Conservation (phyloP, 1,140 invertebrate species). For the Drosophila willistoni region DNA sequence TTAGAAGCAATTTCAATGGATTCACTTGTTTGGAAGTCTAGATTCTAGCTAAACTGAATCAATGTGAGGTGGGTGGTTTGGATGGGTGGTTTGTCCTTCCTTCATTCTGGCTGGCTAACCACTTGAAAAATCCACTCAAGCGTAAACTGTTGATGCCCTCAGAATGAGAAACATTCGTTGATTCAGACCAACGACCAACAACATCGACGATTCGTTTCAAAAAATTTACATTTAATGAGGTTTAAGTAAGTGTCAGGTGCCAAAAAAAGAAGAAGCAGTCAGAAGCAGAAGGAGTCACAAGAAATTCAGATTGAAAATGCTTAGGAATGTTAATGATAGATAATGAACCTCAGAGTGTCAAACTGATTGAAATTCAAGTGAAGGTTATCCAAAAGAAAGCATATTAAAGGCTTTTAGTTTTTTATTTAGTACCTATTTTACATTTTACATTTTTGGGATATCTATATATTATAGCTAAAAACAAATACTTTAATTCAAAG, state of each 20-base stretch:
- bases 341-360: background rate
- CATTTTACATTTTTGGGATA: no score
- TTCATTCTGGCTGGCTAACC: slow-evolving; percentile 41
- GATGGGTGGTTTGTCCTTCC: no score
- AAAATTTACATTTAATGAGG: slow-evolving; percentile 80
- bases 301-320: background rate
- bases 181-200: slow-evolving; percentile 24
- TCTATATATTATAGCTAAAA: no score
- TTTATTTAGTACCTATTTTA: no score
- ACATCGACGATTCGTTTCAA: background rate
- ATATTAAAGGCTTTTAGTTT: background rate
- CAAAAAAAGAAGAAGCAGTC: slow-evolving; percentile 41
- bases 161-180: slow-evolving; percentile 24
- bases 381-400: background rate
- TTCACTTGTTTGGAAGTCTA: slow-evolving; percentile 2
- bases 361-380: slow-evolving; percentile 8
- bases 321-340: background rate
- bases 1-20: background rate
- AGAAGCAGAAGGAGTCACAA: background rate
- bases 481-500: background rate
- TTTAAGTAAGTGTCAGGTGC: slow-evolving; percentile 67
- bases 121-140: slow-evolving; percentile 65
- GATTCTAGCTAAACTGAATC: background rate
- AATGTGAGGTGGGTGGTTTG: background rate
- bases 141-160: slow-evolving; percentile 63